Evolutionary conservation across 2,797 vertebrate species (phyloP).

Genomic region (Anas georgica): DNA sequence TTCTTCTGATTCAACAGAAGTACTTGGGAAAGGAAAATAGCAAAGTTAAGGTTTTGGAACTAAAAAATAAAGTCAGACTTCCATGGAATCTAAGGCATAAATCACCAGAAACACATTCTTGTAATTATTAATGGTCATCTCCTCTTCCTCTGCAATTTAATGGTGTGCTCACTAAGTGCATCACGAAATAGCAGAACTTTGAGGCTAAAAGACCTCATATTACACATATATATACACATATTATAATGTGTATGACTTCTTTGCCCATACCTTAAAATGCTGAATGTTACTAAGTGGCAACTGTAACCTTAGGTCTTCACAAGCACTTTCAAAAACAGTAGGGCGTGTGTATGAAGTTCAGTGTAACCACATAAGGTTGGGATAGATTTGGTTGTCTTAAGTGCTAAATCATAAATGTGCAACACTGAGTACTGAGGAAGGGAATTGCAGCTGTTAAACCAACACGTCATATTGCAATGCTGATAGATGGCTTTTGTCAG

Average conservation of each 20-base stretch:
- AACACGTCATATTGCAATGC: not conserved
- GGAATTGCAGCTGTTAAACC: not conserved
- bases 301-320: not conserved
- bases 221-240: not conserved
- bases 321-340: not conserved
- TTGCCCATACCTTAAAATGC: not conserved
- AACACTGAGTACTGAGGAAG: not conserved
- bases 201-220: not conserved
- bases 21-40: not conserved
- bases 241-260: not conserved
- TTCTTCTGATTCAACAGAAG: not conserved
- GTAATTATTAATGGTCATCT: not conserved
- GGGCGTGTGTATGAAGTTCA: not conserved
- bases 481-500: not conserved
- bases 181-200: not conserved
- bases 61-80: not conserved
- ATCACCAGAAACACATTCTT: not conserved
- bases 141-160: not conserved
- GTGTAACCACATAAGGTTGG: fast-evolving
- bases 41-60: not conserved
- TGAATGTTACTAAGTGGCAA: not conserved
- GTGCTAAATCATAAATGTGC: not conserved
- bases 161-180: not conserved
- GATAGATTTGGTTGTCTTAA: not conserved
- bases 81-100: not conserved